Evolutionary conservation across 2,797 vertebrate species (phyloP), one percentile per base, ranked within the genome.

Genomic region (Tapirus indicus): DNA sequence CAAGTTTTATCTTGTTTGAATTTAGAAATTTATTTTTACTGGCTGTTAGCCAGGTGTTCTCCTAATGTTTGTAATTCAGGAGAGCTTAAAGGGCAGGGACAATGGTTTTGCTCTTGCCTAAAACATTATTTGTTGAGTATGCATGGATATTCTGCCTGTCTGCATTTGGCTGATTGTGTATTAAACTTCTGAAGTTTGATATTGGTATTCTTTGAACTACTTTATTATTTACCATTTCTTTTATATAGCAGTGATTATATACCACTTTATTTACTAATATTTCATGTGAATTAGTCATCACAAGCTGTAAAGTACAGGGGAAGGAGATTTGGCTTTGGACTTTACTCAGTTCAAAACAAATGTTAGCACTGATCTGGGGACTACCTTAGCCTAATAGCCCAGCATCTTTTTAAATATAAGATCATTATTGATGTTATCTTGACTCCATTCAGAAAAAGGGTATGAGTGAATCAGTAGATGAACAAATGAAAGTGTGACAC

Each of bases 1-100:
- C 56, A 93, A 92, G 38, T 97, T 95, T 89, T 72, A 62, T 74
- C 64, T 80, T 95, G 32, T 86, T 95, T 91, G 74, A 92, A 75
- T 95, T 96, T 95, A 71, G 60, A 91, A 54, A 62, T 92, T 60
- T 77, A 18, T 84, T 95, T 97, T 83, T 77, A 49, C 49, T 84
- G 64, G 49, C 35, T 92, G 1, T 82, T 75, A 78, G 54, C 58
- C 86, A 95, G 58, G 16, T 92, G 44, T 97, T 96, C 83, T 79
- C 41, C 88, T 92, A 52, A 66, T n/a, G 32, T 80, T 56, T 95
- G 52, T 85, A 88, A 83, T 82, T 88, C 68, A 92, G 17, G 44
- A 27, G 10, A 29, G 2, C 82, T 79, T 95, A 72, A 96, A 93
- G 60, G 29, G 29, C 62, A 85, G 44, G 27, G 62, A 90, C 82